Evolutionary conservation across 1,140 invertebrate species (phyloP), one percentile per base, ranked within the genome.

Genomic region (Calephelis virginiensis): DNA sequence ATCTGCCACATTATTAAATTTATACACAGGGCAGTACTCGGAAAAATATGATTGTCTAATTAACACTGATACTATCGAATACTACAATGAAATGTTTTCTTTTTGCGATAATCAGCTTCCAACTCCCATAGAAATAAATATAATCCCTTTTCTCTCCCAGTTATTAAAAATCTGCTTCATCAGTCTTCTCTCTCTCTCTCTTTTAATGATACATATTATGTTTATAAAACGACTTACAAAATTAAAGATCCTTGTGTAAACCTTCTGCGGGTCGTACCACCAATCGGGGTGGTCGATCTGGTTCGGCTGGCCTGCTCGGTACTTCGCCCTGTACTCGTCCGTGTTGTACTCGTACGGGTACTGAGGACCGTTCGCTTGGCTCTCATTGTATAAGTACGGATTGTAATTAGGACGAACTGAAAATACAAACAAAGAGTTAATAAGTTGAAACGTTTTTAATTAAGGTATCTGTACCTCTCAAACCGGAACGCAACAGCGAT

Each of bases 211-310:
- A 28, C 2, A 28, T 28, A 28, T 4, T 28, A 28, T 1, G 28
- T 28, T 28, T 28, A 28, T 28, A 28, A 28, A 28, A 28, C 2
- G 28, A 92, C 93, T 92, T 80, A 94, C 93, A 81, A 97, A 96
- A 75, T 94, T 95, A 72, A 96, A 96, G 78, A 95, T 93, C 70
- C 93, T 94, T 61, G 96, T 95, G 17, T 93, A 84, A 0, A 93
- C 91, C 73, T 93, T 92, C 60, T 93, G 92, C 69, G 90, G 92
- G 71, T 93, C 91, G 72, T 92, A 92, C 75, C 89, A 86, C 81
- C 90, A 90, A 70, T 90, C 87, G 8, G 86, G 91, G 64, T 91
- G 91, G 76, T 92, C 89, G 17, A 91, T 14, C 72, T 91, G 86
- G 77, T 90, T 89, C 50, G 88, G 89, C 53, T 91, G 86, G 0